A percentile compares a stretch with the other conserved stretches of the same genome.
phyloP scores from a whole-genome alignment of 2,797 vertebrate genomes.

The Brachyrhaphis roseni region DNA sequence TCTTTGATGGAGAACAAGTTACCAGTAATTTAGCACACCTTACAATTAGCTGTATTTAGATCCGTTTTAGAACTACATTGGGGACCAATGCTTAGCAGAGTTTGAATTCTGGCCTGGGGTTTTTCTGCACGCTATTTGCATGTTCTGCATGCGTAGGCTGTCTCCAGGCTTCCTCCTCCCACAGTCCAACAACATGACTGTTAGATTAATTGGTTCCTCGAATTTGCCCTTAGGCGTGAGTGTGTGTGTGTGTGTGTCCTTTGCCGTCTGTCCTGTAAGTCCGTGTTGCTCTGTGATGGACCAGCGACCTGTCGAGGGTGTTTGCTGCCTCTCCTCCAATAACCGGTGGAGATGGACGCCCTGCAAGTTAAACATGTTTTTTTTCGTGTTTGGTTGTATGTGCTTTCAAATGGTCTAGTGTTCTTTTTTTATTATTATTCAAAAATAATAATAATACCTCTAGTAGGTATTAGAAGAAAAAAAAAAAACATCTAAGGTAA shows the following conservation, averaged over 20 bases:
- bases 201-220: not conserved
- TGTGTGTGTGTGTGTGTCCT: not conserved
- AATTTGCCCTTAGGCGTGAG: not conserved
- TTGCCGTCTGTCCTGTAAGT: not conserved
- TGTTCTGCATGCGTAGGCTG: not conserved
- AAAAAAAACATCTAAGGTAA: not conserved
- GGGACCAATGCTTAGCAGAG: not conserved
- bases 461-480: not conserved
- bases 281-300: not conserved
- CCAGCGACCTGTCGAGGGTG: not conserved
- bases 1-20: constrained; percentile 5
- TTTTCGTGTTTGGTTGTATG: not conserved
- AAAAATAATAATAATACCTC: no score
- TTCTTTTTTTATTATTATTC: not conserved
- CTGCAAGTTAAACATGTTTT: not conserved
- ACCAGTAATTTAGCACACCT: not conserved
- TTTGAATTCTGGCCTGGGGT: not conserved
- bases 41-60: not conserved
- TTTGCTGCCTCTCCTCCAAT: not conserved
- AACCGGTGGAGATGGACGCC: not conserved
- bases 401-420: not conserved
- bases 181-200: not conserved
- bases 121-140: not conserved
- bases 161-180: not conserved
- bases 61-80: not conserved